phyloP scores from a whole-genome alignment of 1,140 invertebrate species.

The Scaptodrosophila lebanonensis region DNA sequence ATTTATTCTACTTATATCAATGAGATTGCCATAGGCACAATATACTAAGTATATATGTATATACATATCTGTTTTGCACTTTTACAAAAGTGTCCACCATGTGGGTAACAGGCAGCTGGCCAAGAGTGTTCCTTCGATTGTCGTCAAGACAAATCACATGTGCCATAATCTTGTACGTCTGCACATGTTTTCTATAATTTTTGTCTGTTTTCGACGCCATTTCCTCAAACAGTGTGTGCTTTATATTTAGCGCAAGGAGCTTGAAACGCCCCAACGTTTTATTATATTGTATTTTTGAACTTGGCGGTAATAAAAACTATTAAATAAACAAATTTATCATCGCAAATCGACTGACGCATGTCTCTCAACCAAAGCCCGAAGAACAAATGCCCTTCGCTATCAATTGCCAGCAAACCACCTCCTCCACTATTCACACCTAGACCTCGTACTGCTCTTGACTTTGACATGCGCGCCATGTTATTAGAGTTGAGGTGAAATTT shows the following conservation, averaged over 20 bases:
- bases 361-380: conserved; percentile 45
- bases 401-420: background rate
- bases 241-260: conserved; percentile 45
- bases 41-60: too few relatives aligned
- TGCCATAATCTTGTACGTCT: too few relatives aligned
- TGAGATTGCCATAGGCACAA: too few relatives aligned
- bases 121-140: too few relatives aligned
- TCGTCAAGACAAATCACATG: conserved; percentile 22
- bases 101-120: too few relatives aligned
- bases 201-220: conserved; percentile 2
- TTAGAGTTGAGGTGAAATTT: conserved; percentile 27
- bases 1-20: too few relatives aligned
- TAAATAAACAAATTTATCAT: conserved; percentile 66
- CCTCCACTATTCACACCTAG: background rate
- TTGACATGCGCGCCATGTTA: conserved; percentile 52
- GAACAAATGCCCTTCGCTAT: conserved; percentile 6
- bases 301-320: conserved; percentile 57
- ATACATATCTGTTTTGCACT: too few relatives aligned
- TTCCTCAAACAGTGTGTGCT: conserved; percentile 12
- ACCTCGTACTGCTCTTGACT: conserved; percentile 48
- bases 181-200: too few relatives aligned
- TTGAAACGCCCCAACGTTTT: conserved; percentile 29
- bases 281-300: conserved; percentile 19
- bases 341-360: conserved; percentile 59
- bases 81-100: too few relatives aligned